These are phyloP conservation scores for Eublepharis macularius DNA, from an alignment of 2,113 vertebrate genomes.

Conservation along the genomic window DNA sequence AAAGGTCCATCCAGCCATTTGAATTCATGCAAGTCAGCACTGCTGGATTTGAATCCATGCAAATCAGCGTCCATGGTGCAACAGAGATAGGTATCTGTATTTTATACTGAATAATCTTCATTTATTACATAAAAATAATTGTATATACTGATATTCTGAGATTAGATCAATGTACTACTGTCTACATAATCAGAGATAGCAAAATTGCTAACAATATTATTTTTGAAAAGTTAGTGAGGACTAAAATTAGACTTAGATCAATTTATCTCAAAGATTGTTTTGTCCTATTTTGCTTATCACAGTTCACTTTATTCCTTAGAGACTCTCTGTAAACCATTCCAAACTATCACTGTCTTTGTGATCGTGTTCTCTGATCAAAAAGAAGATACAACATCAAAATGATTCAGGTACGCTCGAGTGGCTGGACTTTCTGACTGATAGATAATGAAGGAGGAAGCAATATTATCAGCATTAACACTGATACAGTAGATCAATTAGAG, in stretches of 20 bases:
- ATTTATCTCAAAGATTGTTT: neutral
- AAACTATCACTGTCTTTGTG: neutral
- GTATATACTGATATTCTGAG: neutral
- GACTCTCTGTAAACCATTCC: neutral
- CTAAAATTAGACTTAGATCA: neutral
- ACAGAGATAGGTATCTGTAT: too few relatives aligned
- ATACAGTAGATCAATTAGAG: neutral
- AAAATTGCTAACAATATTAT: neutral
- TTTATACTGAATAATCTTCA: neutral
- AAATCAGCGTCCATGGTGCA: neutral
- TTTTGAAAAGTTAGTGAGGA: neutral
- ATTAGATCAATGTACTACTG: neutral
- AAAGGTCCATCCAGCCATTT: neutral
- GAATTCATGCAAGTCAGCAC: too few relatives aligned
- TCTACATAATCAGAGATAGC: neutral
- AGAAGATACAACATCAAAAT: constrained; percentile 19
- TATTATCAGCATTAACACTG: neutral
- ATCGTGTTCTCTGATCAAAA: neutral
- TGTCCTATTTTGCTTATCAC: neutral
- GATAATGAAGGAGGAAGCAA: neutral
- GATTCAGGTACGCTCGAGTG: constrained; percentile 55
- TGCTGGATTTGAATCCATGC: neutral
- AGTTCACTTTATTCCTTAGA: neutral
- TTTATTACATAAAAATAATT: neutral
- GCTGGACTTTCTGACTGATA: neutral